These are phyloP conservation scores for Caenorhabditis macrosperma DNA, from an alignment of 2,888 invertebrate species.

Conservation along the genomic window DNA sequence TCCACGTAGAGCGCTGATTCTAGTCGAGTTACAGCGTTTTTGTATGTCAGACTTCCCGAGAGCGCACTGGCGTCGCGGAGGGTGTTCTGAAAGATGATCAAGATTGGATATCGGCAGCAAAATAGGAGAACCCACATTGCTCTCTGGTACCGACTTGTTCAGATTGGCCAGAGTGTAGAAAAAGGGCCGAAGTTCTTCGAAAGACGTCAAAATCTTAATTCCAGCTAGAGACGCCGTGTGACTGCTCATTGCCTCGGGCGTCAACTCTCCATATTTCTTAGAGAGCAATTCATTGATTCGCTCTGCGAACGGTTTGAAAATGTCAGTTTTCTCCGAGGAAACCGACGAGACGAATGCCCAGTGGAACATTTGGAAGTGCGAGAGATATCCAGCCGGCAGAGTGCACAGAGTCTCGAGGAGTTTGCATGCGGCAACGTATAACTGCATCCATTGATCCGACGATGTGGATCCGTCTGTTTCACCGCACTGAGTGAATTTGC, in stretches of 20 bases:
- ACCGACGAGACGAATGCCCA: slow-evolving; percentile 90
- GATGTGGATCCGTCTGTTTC: slow-evolving; percentile 26
- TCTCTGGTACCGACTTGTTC: slow-evolving; percentile 68
- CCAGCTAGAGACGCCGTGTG: slow-evolving; percentile 82
- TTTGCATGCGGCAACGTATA: slow-evolving; percentile 90
- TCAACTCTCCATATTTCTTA: slow-evolving; percentile 74
- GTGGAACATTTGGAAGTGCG: slow-evolving; percentile 93
- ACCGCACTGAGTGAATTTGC: slow-evolving; percentile 80
- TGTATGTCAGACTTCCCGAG: slow-evolving; percentile 74
- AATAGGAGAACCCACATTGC: slow-evolving; percentile 58
- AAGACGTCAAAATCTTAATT: slow-evolving; percentile 81
- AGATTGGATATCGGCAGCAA: not conserved
- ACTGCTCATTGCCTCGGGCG: slow-evolving; percentile 66
- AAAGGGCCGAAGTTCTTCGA: slow-evolving; percentile 88
- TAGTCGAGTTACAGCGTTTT: slow-evolving; percentile 72
- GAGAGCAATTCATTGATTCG: slow-evolving; percentile 74
- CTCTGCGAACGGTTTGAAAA: slow-evolving; percentile 78
- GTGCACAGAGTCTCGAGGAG: slow-evolving; percentile 88
- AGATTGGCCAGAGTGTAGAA: slow-evolving; percentile 85
- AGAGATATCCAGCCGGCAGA: slow-evolving; percentile 88
- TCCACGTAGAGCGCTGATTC: slow-evolving; percentile 79
- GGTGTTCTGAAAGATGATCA: slow-evolving; percentile 39
- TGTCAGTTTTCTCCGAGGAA: slow-evolving; percentile 68
- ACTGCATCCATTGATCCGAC: slow-evolving; percentile 86
- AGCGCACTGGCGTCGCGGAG: slow-evolving; percentile 72